Base-by-base conservation (phyloP, 2,797 vertebrate species). In the Podarcis lilfordi region DNA sequence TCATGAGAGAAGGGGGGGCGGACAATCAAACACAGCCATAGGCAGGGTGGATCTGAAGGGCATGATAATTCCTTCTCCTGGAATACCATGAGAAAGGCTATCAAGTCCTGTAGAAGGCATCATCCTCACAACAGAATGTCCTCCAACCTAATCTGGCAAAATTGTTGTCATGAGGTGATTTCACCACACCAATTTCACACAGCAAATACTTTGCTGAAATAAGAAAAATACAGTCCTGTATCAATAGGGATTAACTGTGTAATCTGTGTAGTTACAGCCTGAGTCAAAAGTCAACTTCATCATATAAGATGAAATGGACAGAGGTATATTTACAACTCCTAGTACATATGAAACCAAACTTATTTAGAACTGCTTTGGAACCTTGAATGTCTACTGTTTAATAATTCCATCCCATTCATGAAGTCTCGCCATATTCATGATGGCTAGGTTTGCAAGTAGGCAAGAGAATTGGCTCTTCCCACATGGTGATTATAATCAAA, bases 171-270 rank as follows among this genome's bases (percentile, higher is more conserved):
- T 77, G 23, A 82, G 45, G 17, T 78, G 43, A 37, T 55, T 88
- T 29, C 32, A 29, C 13, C 37, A 75, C 37, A 82, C 15, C 71
- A 37, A 35, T 82, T 76, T 75, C 74, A 85, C 37, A 85, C 3
- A 78, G 29, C 45, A 25, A 80, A 82, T 76, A 82, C 74, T 88
- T 77, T 69, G 64, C 37, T 82, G 8, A 55, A 25, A 86, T 27
- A 69, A 15, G 29, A 81, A 88, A 55, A 19, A 29, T 27, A n/a
- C 29, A 88, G 35, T 13, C 29, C 5, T 40, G 9, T 82, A 32
- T 32, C 32, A 32, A 32, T 32, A 32, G 35, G 50, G 3, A 81
- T 3, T 64, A 3, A 43, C 40, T 43, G 23, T 61, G 25, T 80
- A 80, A 59, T 6, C 35, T 27, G 15, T 82, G 76, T 55, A 55